These are phyloP conservation scores for Andrena dorsata DNA, from an alignment of 2,888 invertebrate species.

Conservation along the genomic window DNA sequence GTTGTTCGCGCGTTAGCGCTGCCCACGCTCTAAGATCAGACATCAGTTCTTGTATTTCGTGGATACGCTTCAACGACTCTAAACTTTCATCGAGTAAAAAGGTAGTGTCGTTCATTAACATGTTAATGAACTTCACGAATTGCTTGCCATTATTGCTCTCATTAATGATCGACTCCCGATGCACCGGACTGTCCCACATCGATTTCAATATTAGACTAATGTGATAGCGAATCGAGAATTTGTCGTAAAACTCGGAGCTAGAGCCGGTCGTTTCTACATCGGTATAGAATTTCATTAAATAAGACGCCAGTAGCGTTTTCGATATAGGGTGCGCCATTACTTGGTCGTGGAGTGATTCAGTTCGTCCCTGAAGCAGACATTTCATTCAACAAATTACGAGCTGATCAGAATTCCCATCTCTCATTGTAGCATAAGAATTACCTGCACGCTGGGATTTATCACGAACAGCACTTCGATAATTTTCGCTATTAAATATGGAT, in stretches of 20 bases:
- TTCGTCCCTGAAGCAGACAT: constrained; percentile 75
- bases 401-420: not conserved
- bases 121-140: constrained; percentile 98
- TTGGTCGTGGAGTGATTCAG: constrained; percentile 88
- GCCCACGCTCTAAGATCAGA: constrained; percentile 90
- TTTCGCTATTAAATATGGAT: constrained; percentile 98
- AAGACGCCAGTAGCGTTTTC: constrained; percentile 93
- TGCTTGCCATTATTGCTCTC: constrained; percentile 96
- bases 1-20: constrained; percentile 89
- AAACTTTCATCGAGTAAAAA: constrained; percentile 98
- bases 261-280: constrained; percentile 99
- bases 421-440: constrained; percentile 45
- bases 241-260: constrained; percentile 99
- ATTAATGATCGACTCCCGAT: constrained; percentile 94
- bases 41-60: constrained; percentile 95
- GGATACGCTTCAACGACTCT: constrained; percentile 94
- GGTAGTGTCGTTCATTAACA: constrained; percentile 99
- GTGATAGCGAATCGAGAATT: constrained; percentile 99
- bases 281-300: constrained; percentile 99
- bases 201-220: constrained; percentile 98
- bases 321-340: constrained; percentile 96
- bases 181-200: constrained; percentile 97
- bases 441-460: constrained; percentile 90
- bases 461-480: constrained; percentile 96
- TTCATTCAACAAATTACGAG: not conserved